Evolutionary conservation across 2,888 invertebrate genomes (phyloP), one percentile per base, ranked within the genome.

Genomic region (Amorpha juglandis): DNA sequence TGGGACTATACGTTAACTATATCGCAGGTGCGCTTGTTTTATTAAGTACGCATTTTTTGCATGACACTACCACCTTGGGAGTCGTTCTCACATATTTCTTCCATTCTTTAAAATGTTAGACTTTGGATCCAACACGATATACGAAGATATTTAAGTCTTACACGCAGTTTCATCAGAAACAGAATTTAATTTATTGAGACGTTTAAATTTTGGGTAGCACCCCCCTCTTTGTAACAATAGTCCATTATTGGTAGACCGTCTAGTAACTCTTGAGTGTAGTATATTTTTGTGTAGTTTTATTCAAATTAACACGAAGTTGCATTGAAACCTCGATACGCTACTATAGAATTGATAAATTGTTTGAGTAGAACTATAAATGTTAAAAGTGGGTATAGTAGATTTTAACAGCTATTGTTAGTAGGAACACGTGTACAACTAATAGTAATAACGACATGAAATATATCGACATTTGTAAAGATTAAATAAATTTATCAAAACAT

Each of bases 1-100:
- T 73, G 70, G 66, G 73, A 73, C 74, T 76, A 74, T 68, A 67
- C 70, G 68, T 72, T 65, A 58, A 35, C 35, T 58, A 48, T 58
- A 35, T 58, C 69, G 69, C 69, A 67, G 63, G 65, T 70, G 76
- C 75, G 74, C 70, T 75, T 74, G 74, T 77, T 75, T 72, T 66
- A 67, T 70, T 79, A 75, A 73, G 78, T 80, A 89, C 90, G 88
- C 89, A 89, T 89, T 88, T 89, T 88, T 88, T 89, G 88, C 85
- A 86, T 87, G 86, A 87, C 83, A 89, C 87, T 83, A 84, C 87
- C 85, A 84, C 87, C 86, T 88, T 82, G 82, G 81, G 83, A 86
- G 85, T 84, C 87, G 82, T 85, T 84, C 74, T 82, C 35, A 51
- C n/a, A 62, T n/a, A 48, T 65, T 62, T 62, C 51, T 62, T 21